These are phyloP conservation scores for Acrocephalus kingi DNA, from an alignment of 2,113 vertebrate species.

Conservation along the genomic window DNA sequence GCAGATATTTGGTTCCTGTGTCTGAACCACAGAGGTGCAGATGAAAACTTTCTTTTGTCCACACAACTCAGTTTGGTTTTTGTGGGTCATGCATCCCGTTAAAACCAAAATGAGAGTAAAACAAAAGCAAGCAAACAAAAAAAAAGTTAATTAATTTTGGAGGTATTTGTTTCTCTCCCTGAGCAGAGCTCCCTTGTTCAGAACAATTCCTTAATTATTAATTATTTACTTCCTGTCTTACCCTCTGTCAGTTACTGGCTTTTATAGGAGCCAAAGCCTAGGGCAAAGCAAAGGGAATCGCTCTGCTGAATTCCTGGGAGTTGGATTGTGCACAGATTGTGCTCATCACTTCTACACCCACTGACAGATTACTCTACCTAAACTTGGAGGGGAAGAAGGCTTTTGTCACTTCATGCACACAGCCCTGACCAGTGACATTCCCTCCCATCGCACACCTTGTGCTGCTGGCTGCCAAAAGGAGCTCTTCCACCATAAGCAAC, in stretches of 20 bases:
- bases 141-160: neutral
- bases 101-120: neutral
- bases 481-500: accelerated
- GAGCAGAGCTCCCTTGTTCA: neutral
- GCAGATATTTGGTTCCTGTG: neutral
- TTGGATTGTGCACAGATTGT: neutral
- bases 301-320: neutral
- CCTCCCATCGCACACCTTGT: accelerated
- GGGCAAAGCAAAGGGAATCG: neutral
- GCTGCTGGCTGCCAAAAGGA: neutral
- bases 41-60: neutral
- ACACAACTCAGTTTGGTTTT: neutral
- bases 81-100: neutral
- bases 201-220: neutral
- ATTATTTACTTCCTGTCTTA: neutral
- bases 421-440: neutral
- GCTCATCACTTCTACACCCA: neutral
- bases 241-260: neutral
- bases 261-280: neutral
- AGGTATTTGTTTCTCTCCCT: neutral
- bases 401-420: neutral
- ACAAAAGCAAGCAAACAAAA: neutral
- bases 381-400: neutral
- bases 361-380: neutral
- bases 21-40: neutral